Conservation (phyloP, 2,113 vertebrate species). For the Paramormyrops kingsleyae region DNA sequence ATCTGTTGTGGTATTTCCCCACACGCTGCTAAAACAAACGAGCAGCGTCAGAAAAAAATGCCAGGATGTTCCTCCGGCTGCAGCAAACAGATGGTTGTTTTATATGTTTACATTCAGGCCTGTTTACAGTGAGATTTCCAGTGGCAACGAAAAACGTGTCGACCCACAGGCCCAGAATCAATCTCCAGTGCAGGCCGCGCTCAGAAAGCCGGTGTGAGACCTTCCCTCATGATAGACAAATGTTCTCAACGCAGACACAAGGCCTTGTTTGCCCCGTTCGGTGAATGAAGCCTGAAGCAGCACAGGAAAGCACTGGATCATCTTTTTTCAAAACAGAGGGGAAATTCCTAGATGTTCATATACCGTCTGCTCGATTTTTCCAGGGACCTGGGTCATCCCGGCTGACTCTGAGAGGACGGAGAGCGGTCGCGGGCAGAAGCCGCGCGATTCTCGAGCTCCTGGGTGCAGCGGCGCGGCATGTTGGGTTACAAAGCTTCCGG, state of each 20-base stretch:
- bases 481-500: background rate
- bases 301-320: background rate
- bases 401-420: background rate
- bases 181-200: background rate
- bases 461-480: background rate
- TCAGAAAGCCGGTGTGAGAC: background rate
- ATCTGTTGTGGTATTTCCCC: background rate
- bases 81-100: background rate
- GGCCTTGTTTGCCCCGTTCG: background rate
- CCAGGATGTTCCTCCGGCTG: background rate
- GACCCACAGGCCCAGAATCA: slow-evolving; percentile 10
- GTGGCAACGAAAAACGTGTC: background rate
- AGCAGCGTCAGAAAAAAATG: background rate
- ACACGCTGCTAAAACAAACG: background rate
- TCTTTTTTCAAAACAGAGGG: background rate
- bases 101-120: background rate
- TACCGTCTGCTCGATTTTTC: background rate
- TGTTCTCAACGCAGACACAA: background rate
- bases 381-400: background rate
- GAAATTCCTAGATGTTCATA: background rate
- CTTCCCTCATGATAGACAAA: background rate
- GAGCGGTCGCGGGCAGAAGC: background rate
- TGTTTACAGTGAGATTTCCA: slow-evolving; percentile 4
- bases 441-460: background rate
- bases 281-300: background rate